phyloP scores from a whole-genome alignment of 2,888 invertebrate species.

The Drosophila robusta region DNA sequence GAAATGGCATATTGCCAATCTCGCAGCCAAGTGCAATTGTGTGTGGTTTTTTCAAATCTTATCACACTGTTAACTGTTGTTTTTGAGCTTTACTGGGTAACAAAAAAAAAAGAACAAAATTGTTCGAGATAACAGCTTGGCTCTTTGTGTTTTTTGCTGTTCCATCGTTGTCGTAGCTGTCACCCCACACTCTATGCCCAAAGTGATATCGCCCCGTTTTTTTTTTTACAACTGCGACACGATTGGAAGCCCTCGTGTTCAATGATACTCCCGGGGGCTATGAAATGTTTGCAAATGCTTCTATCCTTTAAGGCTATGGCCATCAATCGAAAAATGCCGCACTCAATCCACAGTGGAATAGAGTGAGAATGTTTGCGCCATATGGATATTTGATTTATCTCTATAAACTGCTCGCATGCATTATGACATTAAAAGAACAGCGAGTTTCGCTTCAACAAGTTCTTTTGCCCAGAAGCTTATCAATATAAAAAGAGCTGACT shows the following conservation, averaged over 20 bases:
- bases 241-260: slow-evolving; percentile 14
- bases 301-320: slow-evolving; percentile 15
- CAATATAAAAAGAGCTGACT: slow-evolving; percentile 15
- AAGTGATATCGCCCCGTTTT: slow-evolving; percentile 39
- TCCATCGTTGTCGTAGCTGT: slow-evolving; percentile 19
- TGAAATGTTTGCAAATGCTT: not conserved
- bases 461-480: slow-evolving; percentile 17
- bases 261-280: slow-evolving; percentile 7
- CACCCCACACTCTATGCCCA: slow-evolving; percentile 27
- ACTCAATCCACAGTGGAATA: not conserved
- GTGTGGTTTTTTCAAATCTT: slow-evolving; percentile 62
- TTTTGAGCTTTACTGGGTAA: slow-evolving; percentile 69
- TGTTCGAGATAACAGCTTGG: slow-evolving; percentile 61
- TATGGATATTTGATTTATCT: slow-evolving; percentile 3
- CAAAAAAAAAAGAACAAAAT: slow-evolving; percentile 28
- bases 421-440: slow-evolving; percentile 3
- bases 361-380: not conserved
- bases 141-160: slow-evolving; percentile 40
- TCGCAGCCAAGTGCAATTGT: slow-evolving; percentile 60
- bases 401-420: slow-evolving; percentile 5
- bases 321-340: slow-evolving; percentile 2
- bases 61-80: slow-evolving; percentile 71
- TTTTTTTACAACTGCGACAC: slow-evolving; percentile 42
- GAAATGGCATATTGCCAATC: slow-evolving; percentile 40
- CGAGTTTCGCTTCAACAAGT: slow-evolving; percentile 15